Percentiles rank a stretch among this genome's conserved stretches.
Conservation (phyloP, 2,888 invertebrate genomes). For the Coleophora deauratella region DNA sequence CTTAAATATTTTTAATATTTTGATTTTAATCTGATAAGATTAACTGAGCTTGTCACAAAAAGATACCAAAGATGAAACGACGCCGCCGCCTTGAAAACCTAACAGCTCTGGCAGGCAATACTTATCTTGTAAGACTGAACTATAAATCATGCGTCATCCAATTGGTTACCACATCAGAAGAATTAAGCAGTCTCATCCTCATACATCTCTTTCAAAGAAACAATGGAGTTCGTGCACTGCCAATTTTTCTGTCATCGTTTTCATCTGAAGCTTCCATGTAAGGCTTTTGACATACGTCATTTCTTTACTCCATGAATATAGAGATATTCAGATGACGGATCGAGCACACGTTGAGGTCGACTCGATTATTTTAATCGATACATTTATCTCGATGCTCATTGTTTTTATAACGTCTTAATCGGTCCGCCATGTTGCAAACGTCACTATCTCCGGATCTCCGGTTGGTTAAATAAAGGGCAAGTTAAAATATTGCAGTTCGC, state of each 20-base stretch:
- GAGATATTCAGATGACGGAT: conserved; percentile 51
- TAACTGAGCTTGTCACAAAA: no score
- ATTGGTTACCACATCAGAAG: conserved; percentile 26
- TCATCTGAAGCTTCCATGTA: background rate
- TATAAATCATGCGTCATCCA: conserved; percentile 30
- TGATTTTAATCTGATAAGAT: no score
- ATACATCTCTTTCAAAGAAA: conserved; percentile 42
- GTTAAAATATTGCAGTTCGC: no score
- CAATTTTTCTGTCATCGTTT: conserved; percentile 53
- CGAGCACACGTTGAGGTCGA: conserved; percentile 45
- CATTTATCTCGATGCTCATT: conserved; percentile 58
- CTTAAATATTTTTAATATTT: no score
- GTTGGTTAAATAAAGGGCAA: conserved; percentile 3
- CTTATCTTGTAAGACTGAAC: conserved; percentile 1
- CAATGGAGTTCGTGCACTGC: conserved; percentile 42
- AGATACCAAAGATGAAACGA: no score
- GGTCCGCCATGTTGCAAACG: conserved; percentile 39
- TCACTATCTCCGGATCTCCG: conserved; percentile 33
- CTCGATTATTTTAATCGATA: conserved; percentile 63
- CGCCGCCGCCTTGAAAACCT: no score
- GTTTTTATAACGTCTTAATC: conserved; percentile 59
- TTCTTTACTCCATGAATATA: conserved; percentile 41
- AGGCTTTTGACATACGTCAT: conserved; percentile 31
- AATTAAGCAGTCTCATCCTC: conserved; percentile 36
- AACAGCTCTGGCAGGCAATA: no score